A percentile compares a stretch with the other conserved stretches of the same genome.
These are phyloP conservation scores for Limenitis camilla DNA, from an alignment of 2,888 invertebrate genomes.

Conservation along the genomic window DNA sequence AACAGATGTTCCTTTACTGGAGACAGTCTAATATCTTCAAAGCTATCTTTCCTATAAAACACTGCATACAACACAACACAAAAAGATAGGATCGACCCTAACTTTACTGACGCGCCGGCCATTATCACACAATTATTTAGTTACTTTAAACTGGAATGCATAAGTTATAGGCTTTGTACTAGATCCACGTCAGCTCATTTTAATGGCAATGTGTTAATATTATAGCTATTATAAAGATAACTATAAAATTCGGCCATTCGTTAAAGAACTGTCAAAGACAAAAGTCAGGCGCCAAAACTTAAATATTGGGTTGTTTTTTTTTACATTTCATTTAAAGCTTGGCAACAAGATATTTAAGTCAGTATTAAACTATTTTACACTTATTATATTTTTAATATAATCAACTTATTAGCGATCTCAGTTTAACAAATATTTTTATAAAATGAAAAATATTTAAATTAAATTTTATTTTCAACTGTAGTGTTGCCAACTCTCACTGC, in stretches of 20 bases:
- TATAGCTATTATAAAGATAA: constrained; percentile 27
- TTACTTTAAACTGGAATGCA: constrained; percentile 52
- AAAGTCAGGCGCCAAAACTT: constrained; percentile 7
- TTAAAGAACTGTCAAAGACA: constrained; percentile 11
- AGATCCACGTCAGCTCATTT: constrained; percentile 60
- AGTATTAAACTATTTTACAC: no score
- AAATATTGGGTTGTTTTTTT: neutral
- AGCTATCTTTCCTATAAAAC: constrained; percentile 52
- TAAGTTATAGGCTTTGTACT: constrained; percentile 32
- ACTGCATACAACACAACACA: constrained; percentile 57
- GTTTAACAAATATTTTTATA: no score
- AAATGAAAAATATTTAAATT: no score
- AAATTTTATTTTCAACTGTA: no score
- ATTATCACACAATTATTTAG: constrained; percentile 35
- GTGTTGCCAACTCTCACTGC: no score
- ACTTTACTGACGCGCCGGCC: constrained; percentile 58
- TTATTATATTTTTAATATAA: no score
- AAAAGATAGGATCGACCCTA: constrained; percentile 56
- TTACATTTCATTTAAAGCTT: no score
- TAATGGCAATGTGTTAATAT: constrained; percentile 32
- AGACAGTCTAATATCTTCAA: constrained; percentile 51
- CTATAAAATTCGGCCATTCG: constrained; percentile 21
- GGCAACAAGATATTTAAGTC: no score
- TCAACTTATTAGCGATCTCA: no score
- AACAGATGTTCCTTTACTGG: constrained; percentile 61